Base-by-base conservation (phyloP, 2,113 vertebrate species). In the Cyphomyrus plagiostoma region DNA sequence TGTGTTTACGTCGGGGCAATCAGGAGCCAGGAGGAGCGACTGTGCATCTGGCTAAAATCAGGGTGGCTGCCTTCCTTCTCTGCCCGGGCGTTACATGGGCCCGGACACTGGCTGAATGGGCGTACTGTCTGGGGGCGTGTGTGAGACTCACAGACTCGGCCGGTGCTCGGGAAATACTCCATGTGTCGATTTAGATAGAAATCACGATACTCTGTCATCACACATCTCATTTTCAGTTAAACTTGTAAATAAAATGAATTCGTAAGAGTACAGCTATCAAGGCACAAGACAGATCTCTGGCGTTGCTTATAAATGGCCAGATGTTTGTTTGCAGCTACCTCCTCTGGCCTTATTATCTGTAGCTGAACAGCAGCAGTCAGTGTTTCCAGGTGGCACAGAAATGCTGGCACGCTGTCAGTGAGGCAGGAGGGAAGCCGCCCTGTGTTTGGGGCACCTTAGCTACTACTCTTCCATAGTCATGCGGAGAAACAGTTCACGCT, bases 1-100 rank as follows among this genome's bases (percentile, higher is more conserved):
- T 74, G 62, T 88, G 89, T 90, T 90, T 90, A 87, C 42, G 10
- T 35, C 35, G 53, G 53, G 39, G 84, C 83, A 89, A 89, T 89
- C 89, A 87, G 84, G 48, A 82, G 83, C 86, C 87, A 49, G 74
- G 77, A 88, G 46, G 84, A 50, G 19, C 35, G 1, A 58, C n/a
- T 4, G 48, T 17, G 50, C 42, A 45, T 53, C 86, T 90, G 89
- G 86, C 50, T 80, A 90, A 46, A 35, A 70, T 90, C 89, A 90
- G 66, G n/a, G 30, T 7, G 0, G 45, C 82, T 35, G 58, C 13
- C 53, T 11, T 58, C 45, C 39, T 23, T 15, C 45, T 74, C 62
- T 8, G 58, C 30, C 52, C 4, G 62, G n/a, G 62, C 19, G 80
- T n/a, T 11, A 70, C 50, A 4, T 9, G 50, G 58, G 21, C 46